Evolutionary conservation across 2,113 vertebrate species (phyloP), one percentile per base, ranked within the genome.

Genomic region (Heterotilapia buettikoferi): DNA sequence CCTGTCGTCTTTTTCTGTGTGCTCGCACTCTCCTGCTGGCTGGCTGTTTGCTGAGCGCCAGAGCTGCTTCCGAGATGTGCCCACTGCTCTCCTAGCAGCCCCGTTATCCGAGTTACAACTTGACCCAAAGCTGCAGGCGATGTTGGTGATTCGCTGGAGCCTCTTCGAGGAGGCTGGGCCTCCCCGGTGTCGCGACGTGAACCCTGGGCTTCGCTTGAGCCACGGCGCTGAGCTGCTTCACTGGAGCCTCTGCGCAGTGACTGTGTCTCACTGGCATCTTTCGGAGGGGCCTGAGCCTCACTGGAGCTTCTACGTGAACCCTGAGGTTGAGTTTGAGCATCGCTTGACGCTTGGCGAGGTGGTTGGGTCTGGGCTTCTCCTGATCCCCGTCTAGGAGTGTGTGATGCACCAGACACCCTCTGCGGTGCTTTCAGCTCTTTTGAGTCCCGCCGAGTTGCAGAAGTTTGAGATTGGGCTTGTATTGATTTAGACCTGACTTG

Each of bases 11-110:
- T 93, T 90, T 94, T 96, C 66, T 88, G 95, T 68, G 94, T 66
- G 50, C 38, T 89, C 38, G 52, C 84, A 50, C 68, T 94, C 59
- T 95, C 94, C 93, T 98, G 2, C 96, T 97, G 54, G 0, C 95
- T 96, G 8, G 97, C 94, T 59, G 97, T 95, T 93, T 98, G 98
- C 0, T 98, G 98, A 87, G 97, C 96, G 29, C 97, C 95, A n/a
- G 95, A 82, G 84, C 95, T 95, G 1, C 98, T 98, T 86, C 98
- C 98, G 89, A 99, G 94, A 88, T 97, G 98, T 83, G 96, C 97
- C 98, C 98, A 99, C 95, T 99, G 99, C 90, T 99, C 98, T 66
- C 98, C 98, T 73, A 99, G 95, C 6, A 99, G 97, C 54, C 98
- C 98, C 84, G 99, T 98, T 95, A 99, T 97, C 88, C 97, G 97